Evolutionary conservation across 1,140 invertebrate genomes (phyloP).

Genomic region (Araneus ventricosus): DNA sequence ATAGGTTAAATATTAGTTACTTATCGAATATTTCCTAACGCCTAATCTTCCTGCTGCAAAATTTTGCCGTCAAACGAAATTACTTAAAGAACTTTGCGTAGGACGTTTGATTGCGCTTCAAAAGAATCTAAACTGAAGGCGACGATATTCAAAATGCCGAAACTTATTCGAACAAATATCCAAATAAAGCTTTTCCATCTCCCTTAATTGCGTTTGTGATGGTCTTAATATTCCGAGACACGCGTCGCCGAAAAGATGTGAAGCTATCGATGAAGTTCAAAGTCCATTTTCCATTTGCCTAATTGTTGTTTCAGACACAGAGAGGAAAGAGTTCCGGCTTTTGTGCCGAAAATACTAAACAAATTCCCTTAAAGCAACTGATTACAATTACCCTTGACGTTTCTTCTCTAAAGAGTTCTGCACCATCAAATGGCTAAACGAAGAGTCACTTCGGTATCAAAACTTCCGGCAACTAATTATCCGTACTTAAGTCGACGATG

Average conservation of each 20-base stretch:
- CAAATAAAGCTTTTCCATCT: neutral
- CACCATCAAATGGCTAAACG: neutral
- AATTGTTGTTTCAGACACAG: neutral
- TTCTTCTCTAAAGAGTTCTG: neutral
- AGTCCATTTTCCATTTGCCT: slow-evolving; percentile 23
- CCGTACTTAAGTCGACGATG: slow-evolving; percentile 11
- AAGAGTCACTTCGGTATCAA: slow-evolving; percentile 4
- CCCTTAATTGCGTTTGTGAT: neutral
- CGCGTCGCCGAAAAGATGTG: neutral
- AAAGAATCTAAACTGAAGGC: neutral
- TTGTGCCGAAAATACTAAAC: slow-evolving; percentile 12
- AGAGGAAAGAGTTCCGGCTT: neutral
- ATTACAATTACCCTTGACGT: neutral
- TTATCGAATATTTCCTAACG: neutral
- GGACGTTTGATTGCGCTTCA: neutral
- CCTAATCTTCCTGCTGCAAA: neutral
- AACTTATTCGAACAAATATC: neutral
- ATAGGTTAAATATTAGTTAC: neutral
- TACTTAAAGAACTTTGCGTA: neutral
- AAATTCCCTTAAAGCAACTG: slow-evolving; percentile 6
- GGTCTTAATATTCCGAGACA: neutral
- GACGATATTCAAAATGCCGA: neutral
- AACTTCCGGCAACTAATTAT: slow-evolving; percentile 27
- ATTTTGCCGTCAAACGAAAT: neutral
- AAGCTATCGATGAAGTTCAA: neutral